Conservation (phyloP, 2,888 invertebrate genomes). For the Bellardia bayeri region DNA sequence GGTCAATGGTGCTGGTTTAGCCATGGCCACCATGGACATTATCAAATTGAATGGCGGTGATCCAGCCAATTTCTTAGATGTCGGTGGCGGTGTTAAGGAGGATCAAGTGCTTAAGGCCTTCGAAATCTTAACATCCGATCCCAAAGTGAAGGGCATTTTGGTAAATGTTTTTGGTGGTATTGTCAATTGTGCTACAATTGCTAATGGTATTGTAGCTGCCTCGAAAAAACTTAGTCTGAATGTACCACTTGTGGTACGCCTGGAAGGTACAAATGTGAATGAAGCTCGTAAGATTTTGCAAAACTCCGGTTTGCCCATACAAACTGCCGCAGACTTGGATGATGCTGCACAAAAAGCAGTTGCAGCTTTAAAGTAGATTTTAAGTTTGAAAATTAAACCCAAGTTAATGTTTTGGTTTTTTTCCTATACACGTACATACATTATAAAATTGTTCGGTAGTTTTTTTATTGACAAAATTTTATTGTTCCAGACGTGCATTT, state of each 20-base stretch:
- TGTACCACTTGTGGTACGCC: constrained; percentile 95
- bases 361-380: constrained; percentile 79
- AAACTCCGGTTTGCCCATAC: constrained; percentile 93
- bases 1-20: constrained; percentile 99
- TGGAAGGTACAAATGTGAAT: constrained; percentile 97
- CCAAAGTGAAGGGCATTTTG: constrained; percentile 96
- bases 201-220: constrained; percentile 96
- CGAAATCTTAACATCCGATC: constrained; percentile 93
- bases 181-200: constrained; percentile 98
- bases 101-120: constrained; percentile 97
- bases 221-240: constrained; percentile 91
- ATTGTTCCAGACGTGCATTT: constrained; percentile 65
- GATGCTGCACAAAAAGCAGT: constrained; percentile 97
- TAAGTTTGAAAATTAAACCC: not conserved
- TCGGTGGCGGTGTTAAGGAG: constrained; percentile 98
- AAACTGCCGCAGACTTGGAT: constrained; percentile 93
- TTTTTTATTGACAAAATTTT: constrained; percentile 34
- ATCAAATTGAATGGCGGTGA: constrained; percentile 97
- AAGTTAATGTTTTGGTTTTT: not conserved
- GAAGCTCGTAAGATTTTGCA: constrained; percentile 93
- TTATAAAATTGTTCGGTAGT: constrained; percentile 42
- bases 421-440: not conserved
- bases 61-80: constrained; percentile 99
- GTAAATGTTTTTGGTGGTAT: constrained; percentile 99
- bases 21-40: constrained; percentile 99